Conservation (phyloP, 2,888 invertebrate genomes). For the Monopis laevigella region DNA sequence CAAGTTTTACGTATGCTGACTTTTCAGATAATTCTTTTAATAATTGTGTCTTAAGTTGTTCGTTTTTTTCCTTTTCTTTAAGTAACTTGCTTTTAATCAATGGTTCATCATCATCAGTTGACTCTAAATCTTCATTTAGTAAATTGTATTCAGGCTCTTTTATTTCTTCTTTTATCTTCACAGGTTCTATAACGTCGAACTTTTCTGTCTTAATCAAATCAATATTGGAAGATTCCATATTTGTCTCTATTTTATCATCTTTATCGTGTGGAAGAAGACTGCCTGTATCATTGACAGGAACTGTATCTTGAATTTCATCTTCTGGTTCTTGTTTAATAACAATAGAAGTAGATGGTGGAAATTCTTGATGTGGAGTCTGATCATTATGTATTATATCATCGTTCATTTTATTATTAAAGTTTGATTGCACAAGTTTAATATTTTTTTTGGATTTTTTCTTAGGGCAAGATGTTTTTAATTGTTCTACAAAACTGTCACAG, state of each 20-base stretch:
- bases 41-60: slow-evolving; percentile 41
- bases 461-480: slow-evolving; percentile 69
- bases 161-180: slow-evolving; percentile 1
- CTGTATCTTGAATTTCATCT: slow-evolving; percentile 37
- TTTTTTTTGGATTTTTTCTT: slow-evolving; percentile 68
- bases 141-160: slow-evolving; percentile 30
- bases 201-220: slow-evolving; percentile 26
- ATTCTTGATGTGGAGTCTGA: background rate
- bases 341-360: background rate
- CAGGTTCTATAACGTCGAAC: slow-evolving; percentile 17
- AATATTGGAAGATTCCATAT: slow-evolving; percentile 14
- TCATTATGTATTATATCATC: background rate
- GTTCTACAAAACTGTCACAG: slow-evolving; percentile 83
- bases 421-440: slow-evolving; percentile 30
- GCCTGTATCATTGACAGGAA: slow-evolving; percentile 16
- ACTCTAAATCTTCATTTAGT: slow-evolving; percentile 45
- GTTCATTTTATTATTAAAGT: slow-evolving; percentile 27
- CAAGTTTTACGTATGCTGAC: slow-evolving; percentile 56
- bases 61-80: slow-evolving; percentile 46
- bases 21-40: slow-evolving; percentile 56
- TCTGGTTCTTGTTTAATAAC: slow-evolving; percentile 41
- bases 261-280: background rate
- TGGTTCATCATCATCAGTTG: slow-evolving; percentile 54
- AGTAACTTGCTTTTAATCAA: slow-evolving; percentile 51
- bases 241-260: background rate